Conservation (phyloP, 2,113 vertebrate genomes). For the Dicrurus megarhynchus region DNA sequence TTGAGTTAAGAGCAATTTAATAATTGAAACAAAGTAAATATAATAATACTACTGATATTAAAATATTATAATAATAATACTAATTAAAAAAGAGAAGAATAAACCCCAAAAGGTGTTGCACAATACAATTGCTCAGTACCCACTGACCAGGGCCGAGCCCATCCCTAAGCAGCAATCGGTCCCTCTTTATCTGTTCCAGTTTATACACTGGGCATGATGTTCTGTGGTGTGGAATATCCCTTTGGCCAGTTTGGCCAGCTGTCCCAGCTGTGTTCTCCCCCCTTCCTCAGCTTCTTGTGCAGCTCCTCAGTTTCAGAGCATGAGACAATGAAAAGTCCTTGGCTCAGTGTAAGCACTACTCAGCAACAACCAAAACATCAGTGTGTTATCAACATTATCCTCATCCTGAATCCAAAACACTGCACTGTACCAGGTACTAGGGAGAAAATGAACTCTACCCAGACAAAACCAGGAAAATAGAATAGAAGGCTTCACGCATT, state of each 20-base stretch:
- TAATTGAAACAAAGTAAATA: not conserved
- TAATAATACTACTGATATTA: not conserved
- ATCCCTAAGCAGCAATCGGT: not conserved
- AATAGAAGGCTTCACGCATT: not conserved
- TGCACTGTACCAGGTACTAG: not conserved
- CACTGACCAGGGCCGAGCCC: rapidly evolving
- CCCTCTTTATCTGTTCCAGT: not conserved
- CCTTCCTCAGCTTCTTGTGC: not conserved
- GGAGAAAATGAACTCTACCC: not conserved
- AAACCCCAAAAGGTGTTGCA: not conserved
- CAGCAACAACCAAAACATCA: not conserved
- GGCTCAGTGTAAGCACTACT: not conserved
- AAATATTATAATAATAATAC: not conserved
- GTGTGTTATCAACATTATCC: not conserved
- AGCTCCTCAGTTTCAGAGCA: not conserved
- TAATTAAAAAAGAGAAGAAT: not conserved
- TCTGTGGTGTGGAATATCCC: not conserved
- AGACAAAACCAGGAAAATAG: not conserved
- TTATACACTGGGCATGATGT: not conserved
- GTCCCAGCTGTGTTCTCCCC: not conserved
- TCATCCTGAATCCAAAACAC: not conserved
- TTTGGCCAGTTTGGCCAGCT: not conserved
- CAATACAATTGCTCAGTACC: not conserved
- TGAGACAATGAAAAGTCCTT: not conserved
- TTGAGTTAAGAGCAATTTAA: not conserved